Evolutionary conservation across 2,888 invertebrate species (phyloP).

Genomic region (Bruchidius siliquastri): DNA sequence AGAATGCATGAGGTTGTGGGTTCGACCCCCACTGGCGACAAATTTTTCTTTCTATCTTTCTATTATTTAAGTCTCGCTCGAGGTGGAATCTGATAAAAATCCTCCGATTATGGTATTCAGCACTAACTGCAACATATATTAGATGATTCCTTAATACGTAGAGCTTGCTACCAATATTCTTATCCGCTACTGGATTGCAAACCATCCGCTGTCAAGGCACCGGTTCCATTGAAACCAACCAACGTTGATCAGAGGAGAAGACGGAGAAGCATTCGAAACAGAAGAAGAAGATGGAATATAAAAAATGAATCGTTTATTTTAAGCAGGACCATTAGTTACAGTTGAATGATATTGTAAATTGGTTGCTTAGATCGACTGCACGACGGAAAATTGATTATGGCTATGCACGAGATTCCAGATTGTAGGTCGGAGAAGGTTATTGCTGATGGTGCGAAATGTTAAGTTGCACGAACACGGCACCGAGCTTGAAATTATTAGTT

Average conservation of each 20-base stretch:
- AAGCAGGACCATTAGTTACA: slow-evolving; percentile 14
- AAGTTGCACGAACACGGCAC: background rate
- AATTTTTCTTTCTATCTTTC: too few species aligned
- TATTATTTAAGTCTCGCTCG: too few species aligned
- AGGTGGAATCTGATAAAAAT: too few species aligned
- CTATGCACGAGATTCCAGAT: background rate
- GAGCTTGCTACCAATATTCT: too few species aligned
- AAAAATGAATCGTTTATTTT: slow-evolving; percentile 18
- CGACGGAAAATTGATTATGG: background rate
- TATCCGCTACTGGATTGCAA: too few species aligned
- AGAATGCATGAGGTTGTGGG: too few species aligned
- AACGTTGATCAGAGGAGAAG: background rate
- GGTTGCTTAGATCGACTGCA: slow-evolving; percentile 3
- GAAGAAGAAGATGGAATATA: slow-evolving; percentile 5
- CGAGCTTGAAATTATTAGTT: background rate
- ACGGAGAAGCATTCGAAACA: background rate
- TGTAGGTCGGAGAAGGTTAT: background rate
- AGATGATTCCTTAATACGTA: too few species aligned
- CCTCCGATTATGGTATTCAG: too few species aligned
- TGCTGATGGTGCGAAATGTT: background rate
- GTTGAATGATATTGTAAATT: slow-evolving; percentile 12
- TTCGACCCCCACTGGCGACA: too few species aligned
- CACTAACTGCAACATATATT: too few species aligned
- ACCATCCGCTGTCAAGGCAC: slow-evolving; percentile 1
- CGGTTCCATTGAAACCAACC: background rate